These are phyloP conservation scores for Rhingia rostrata DNA, from an alignment of 2,888 invertebrate species.

Conservation along the genomic window DNA sequence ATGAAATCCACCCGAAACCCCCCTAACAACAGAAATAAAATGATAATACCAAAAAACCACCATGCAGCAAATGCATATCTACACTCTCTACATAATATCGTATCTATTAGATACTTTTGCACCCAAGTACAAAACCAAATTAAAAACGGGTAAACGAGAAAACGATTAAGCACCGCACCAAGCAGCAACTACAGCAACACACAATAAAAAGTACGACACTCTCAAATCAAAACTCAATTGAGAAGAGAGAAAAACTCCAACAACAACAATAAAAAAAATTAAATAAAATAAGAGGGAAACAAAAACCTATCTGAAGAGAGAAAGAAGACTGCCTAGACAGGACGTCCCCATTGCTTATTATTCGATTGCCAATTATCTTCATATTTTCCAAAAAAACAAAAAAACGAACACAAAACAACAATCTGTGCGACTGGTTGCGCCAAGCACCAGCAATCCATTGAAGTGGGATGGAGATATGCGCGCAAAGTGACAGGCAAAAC, in stretches of 20 bases:
- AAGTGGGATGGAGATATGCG: conserved; percentile 64
- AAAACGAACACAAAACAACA: conserved; percentile 56
- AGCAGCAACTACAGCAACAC: conserved; percentile 50
- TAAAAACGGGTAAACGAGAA: conserved; percentile 68
- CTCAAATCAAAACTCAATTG: conserved; percentile 74
- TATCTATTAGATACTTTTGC: conserved; percentile 63
- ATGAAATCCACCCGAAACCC: conserved; percentile 53
- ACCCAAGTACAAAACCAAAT: conserved; percentile 50
- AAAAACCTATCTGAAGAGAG: conserved; percentile 67
- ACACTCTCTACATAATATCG: conserved; percentile 12
- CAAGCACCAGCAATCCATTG: conserved; percentile 23
- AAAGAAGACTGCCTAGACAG: conserved; percentile 76
- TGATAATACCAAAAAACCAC: conserved; percentile 14
- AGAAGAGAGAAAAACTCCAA: conserved; percentile 48
- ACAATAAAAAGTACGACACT: conserved; percentile 74
- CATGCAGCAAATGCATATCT: conserved; percentile 21
- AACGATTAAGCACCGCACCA: conserved; percentile 65
- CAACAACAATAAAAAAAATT: conserved; percentile 1
- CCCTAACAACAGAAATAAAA: not conserved
- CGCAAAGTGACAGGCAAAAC: conserved; percentile 18
- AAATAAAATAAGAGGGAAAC: conserved; percentile 34
- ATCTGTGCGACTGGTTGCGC: conserved; percentile 62
- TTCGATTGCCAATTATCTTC: conserved; percentile 76
- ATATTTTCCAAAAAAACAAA: conserved; percentile 63
- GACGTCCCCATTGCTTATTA: conserved; percentile 76